Conservation (phyloP, 2,113 vertebrate species). For the Rhinopomastus cyanomelas region DNA sequence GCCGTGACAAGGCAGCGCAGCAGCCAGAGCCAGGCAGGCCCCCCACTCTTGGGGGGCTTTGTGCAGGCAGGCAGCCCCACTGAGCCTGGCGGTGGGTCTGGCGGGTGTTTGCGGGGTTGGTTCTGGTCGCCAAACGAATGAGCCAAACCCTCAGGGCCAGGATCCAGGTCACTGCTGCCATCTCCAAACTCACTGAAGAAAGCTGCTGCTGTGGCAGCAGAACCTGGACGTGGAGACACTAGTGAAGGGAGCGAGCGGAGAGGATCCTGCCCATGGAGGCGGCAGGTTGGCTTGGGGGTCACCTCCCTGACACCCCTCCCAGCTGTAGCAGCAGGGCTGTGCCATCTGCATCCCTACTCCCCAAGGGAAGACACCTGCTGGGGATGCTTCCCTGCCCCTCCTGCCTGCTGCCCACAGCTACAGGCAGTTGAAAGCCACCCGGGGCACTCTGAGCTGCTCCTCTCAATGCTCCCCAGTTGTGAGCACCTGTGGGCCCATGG, state of each 20-base stretch:
- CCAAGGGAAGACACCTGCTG: fast-evolving
- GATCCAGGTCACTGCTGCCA: not conserved
- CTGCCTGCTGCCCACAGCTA: not conserved
- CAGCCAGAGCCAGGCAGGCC: not conserved
- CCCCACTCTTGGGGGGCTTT: not conserved
- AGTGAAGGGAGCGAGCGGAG: fast-evolving
- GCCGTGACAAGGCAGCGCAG: conserved; percentile 3
- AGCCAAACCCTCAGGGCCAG: not conserved
- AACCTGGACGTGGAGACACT: not conserved
- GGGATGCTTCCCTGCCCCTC: not conserved
- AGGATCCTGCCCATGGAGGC: not conserved
- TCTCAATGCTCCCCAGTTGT: not conserved
- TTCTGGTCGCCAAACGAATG: not conserved
- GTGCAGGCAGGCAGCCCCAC: not conserved
- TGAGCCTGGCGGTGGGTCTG: not conserved
- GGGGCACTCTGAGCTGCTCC: not conserved
- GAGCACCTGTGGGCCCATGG: not conserved
- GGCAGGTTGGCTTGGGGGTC: not conserved
- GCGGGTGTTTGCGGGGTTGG: not conserved
- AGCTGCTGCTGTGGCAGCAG: not conserved
- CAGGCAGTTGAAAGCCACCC: not conserved
- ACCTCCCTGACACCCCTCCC: not conserved
- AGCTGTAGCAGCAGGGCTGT: fast-evolving
- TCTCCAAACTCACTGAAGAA: not conserved
- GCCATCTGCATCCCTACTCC: not conserved